Evolutionary conservation across 2,797 vertebrate species (phyloP).

Genomic region (Odontamblyopus lacepedii): DNA sequence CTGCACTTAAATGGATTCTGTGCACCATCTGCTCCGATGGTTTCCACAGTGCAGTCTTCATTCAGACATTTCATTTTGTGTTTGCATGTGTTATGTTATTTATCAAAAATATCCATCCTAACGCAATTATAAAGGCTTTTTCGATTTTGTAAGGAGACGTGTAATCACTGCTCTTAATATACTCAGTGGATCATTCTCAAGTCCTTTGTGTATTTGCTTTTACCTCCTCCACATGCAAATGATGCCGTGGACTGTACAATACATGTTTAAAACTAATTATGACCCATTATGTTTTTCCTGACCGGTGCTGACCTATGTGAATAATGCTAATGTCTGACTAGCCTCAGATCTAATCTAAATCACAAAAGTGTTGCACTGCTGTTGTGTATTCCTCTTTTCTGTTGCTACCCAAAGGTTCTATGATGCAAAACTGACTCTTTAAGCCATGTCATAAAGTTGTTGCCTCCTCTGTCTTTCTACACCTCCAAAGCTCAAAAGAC

Average conservation of each 20-base stretch:
- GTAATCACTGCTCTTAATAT: not conserved
- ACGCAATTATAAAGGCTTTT: not conserved
- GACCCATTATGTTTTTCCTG: not conserved
- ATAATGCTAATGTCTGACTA: not conserved
- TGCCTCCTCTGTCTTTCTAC: no score
- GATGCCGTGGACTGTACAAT: not conserved
- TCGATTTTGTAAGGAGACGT: not conserved
- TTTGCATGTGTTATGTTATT: not conserved
- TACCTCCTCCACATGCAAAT: not conserved
- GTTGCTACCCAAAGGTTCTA: no score
- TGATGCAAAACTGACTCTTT: no score
- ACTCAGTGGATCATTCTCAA: not conserved
- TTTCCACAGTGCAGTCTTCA: not conserved
- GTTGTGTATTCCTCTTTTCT: no score
- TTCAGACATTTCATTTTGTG: not conserved
- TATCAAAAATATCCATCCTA: not conserved
- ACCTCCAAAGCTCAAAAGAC: no score
- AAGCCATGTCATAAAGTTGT: no score
- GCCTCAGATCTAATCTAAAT: not conserved
- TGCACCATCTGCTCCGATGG: not conserved
- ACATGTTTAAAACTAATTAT: not conserved
- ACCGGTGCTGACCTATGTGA: slow-evolving; percentile 1
- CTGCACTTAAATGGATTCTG: slow-evolving; percentile 10
- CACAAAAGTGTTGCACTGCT: no score
- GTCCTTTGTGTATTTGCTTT: not conserved